Conservation (phyloP, 1,140 invertebrate genomes). For the Bombus fervidus region DNA sequence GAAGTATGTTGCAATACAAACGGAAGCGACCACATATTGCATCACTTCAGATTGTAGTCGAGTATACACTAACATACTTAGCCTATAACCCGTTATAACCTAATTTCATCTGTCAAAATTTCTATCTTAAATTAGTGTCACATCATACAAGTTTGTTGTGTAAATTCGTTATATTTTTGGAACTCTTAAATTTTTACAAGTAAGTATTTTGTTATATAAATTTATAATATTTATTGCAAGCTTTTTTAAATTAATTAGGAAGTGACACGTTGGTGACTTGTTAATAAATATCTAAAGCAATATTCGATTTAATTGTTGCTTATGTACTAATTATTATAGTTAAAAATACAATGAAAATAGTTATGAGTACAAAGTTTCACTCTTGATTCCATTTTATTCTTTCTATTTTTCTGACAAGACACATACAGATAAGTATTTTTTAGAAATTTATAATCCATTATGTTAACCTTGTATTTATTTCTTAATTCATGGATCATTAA, state of each 20-base stretch:
- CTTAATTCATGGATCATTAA: not conserved
- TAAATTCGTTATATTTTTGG: not conserved
- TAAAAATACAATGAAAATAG: not conserved
- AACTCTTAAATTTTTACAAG: not conserved
- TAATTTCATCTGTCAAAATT: constrained; percentile 25
- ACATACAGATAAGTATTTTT: not conserved
- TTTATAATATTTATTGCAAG: not conserved
- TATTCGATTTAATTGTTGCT: not conserved
- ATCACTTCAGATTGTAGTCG: not conserved
- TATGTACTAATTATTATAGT: not conserved
- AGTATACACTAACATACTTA: not conserved
- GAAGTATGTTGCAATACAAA: not conserved
- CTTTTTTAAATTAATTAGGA: not conserved
- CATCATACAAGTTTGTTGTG: not conserved
- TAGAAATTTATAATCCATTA: not conserved
- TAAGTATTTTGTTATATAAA: constrained; percentile 20
- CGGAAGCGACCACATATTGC: not conserved
- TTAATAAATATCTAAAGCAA: not conserved
- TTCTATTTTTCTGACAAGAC: no score
- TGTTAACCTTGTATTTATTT: not conserved
- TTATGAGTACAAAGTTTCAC: not conserved
- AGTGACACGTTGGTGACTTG: not conserved
- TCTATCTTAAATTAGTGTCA: not conserved
- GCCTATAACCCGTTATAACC: constrained; percentile 3
- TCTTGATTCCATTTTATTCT: no score